Percentiles rank a stretch among this genome's conserved stretches.
These are phyloP conservation scores for Galeopsomyia nigrocyanea DNA, from an alignment of 2,888 invertebrate genomes.

Conservation along the genomic window DNA sequence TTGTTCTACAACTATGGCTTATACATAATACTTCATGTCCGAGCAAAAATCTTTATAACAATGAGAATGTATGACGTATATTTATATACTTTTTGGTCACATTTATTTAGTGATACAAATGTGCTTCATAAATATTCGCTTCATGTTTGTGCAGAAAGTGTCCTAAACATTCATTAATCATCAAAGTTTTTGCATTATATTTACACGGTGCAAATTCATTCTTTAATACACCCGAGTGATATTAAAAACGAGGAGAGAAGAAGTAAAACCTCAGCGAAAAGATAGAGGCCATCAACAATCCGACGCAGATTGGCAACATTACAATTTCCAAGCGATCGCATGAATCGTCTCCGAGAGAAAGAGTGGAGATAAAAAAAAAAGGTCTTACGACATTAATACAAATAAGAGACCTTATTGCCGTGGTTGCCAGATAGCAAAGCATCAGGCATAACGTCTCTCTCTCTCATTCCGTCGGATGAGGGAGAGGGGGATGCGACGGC, in stretches of 20 bases:
- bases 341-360: constrained; percentile 31
- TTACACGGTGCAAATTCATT: constrained; percentile 15
- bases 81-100: constrained; percentile 8
- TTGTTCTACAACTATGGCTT: constrained; percentile 11
- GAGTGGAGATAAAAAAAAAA: constrained; percentile 13
- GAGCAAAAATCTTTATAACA: constrained; percentile 2
- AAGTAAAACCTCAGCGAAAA: not conserved
- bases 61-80: not conserved
- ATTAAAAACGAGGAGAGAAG: not conserved
- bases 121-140: constrained; percentile 26
- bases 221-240: not conserved
- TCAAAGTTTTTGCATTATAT: constrained; percentile 7
- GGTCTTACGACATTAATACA: constrained; percentile 25
- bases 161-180: not conserved
- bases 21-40: constrained; percentile 15
- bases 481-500: constrained; percentile 5
- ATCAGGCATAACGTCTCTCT: constrained; percentile 17
- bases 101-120: constrained; percentile 3
- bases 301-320: constrained; percentile 7
- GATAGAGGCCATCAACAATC: constrained; percentile 5
- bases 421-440: constrained; percentile 15
- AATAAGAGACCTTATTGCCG: constrained; percentile 48
- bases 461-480: constrained; percentile 8
- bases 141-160: constrained; percentile 28
- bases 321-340: not conserved